Base-by-base conservation (phyloP, 2,797 vertebrate species). In the Lagothrix lagotricha region DNA sequence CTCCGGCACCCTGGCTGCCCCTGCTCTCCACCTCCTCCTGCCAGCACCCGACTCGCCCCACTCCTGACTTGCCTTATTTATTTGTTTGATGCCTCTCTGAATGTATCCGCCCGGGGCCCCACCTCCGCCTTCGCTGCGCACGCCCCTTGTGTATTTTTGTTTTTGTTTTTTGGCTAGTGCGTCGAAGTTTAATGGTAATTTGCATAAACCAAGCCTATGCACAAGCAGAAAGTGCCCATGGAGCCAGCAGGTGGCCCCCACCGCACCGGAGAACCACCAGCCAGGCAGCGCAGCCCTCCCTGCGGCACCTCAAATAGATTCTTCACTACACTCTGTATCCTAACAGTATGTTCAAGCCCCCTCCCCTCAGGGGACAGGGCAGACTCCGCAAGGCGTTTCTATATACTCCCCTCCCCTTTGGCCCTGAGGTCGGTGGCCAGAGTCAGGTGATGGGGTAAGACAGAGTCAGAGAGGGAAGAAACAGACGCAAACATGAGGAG, bases 131-230 rank as follows among this genome's bases (percentile, higher is more conserved):
- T 97, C 72, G 81, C 90, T 84, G 87, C 39, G 67, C 81, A 84
- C 67, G 54, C 83, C 92, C 96, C 83, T 96, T 28, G 36, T 94
- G 88, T 96, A 90, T 95, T 79, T 54, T 54, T 52, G 52, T 52
- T 52, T 22, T 22, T 22, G 52, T 54, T 54, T 54, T 54, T 54
- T 22, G 52, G 70, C 88, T 97, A 96, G 97, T 98, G 96, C 97
- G 95, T 90, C 83, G 96, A 97, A 67, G 97, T 95, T 98, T 98
- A 98, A 98, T 98, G 97, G 92, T 98, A 98, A 96, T 97, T 94
- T 80, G 94, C 97, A 98, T 96, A 98, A 98, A 98, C 79, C 97
- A 94, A 98, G 94, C 96, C 94, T 98, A 98, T 98, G 98, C 98
- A 97, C 98, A 97, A 88, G 76, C 87, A 98, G 96, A 98, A 97